Percentiles rank a stretch among this genome's conserved stretches.
Evolutionary conservation across 2,888 invertebrate genomes (phyloP).

Genomic region (Linyphia triangularis): DNA sequence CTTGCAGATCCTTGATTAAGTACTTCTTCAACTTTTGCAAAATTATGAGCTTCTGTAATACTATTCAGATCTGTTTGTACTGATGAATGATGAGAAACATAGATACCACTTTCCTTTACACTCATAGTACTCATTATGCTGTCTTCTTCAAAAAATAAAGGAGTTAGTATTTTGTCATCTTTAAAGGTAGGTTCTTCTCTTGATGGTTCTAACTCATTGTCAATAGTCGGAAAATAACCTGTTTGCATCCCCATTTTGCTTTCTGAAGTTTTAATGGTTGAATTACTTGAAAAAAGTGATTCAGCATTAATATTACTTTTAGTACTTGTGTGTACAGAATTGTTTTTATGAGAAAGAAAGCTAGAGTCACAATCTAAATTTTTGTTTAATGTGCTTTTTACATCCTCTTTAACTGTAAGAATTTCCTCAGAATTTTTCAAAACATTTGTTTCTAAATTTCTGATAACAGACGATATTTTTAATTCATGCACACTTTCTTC

Average conservation of each 20-base stretch:
- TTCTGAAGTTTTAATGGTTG: background rate
- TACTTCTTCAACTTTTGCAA: slow-evolving; percentile 62
- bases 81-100: slow-evolving; percentile 64
- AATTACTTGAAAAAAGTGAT: background rate
- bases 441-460: slow-evolving; percentile 42
- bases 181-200: slow-evolving; percentile 9
- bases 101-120: slow-evolving; percentile 62
- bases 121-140: slow-evolving; percentile 59
- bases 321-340: background rate
- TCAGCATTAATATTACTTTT: slow-evolving; percentile 20
- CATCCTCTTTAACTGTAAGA: slow-evolving; percentile 5
- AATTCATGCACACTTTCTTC: slow-evolving; percentile 9
- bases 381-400: background rate
- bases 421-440: slow-evolving; percentile 24
- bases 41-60: slow-evolving; percentile 72
- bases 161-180: slow-evolving; percentile 38
- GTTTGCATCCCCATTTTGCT: background rate
- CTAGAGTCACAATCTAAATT: background rate
- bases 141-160: slow-evolving; percentile 64
- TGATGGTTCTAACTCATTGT: slow-evolving; percentile 44
- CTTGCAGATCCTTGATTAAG: slow-evolving; percentile 28
- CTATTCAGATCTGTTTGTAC: slow-evolving; percentile 44
- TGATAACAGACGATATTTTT: slow-evolving; percentile 58
- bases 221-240: slow-evolving; percentile 27
- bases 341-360: background rate